These are phyloP conservation scores for Camelus dromedarius DNA, from an alignment of 2,113 vertebrate genomes.

Conservation along the genomic window DNA sequence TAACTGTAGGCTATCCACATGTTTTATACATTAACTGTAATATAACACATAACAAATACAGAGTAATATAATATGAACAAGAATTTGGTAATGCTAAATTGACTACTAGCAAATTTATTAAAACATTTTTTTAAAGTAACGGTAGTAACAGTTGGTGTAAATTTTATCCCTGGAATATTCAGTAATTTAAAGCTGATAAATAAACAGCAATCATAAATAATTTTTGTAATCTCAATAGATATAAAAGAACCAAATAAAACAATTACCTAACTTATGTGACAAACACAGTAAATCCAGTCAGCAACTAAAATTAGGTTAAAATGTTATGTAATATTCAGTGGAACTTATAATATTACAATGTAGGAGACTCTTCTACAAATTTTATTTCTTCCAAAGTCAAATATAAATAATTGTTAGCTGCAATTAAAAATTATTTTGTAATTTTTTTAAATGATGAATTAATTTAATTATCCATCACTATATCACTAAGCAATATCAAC, in stretches of 20 bases:
- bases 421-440: constrained; percentile 2
- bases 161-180: not conserved
- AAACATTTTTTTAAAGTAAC: not conserved
- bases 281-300: not conserved
- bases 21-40: not conserved
- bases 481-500: not conserved
- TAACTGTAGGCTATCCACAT: not conserved
- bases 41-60: not conserved
- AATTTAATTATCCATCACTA: not conserved
- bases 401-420: not conserved
- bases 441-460: not conserved
- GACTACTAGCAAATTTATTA: not conserved
- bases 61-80: not conserved
- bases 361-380: not conserved
- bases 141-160: not conserved
- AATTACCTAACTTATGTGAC: not conserved
- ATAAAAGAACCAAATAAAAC: not conserved
- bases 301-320: not conserved
- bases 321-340: not conserved
- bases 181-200: not conserved
- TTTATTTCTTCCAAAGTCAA: not conserved
- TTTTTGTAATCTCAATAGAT: not conserved
- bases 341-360: not conserved
- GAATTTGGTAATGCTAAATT: not conserved
- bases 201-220: not conserved